A percentile compares a stretch with the other conserved stretches of the same genome.
Conservation (phyloP, 2,797 vertebrate genomes). For the Remorina albescens region DNA sequence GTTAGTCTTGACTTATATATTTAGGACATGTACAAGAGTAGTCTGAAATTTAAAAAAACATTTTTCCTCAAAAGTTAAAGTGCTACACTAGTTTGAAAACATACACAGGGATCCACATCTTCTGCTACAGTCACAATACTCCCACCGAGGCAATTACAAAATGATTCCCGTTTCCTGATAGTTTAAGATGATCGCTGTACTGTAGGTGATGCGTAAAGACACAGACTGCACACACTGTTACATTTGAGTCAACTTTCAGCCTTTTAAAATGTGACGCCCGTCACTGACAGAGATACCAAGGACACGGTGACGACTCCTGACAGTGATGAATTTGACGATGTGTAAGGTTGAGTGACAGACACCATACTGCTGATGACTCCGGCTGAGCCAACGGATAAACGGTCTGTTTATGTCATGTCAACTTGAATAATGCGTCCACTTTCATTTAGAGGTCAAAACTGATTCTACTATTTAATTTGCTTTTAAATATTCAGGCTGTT, state of each 20-base stretch:
- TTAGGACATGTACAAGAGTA: background rate
- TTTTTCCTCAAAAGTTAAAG: too few relatives aligned
- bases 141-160: background rate
- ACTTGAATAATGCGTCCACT: constrained; percentile 12
- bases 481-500: background rate
- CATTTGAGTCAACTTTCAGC: background rate
- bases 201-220: background rate
- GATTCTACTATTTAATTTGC: background rate
- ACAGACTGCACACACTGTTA: background rate
- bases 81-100: too few relatives aligned
- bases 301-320: constrained; percentile 11
- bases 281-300: background rate
- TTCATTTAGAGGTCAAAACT: background rate
- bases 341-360: constrained; percentile 31
- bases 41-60: too few relatives aligned
- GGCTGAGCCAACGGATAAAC: constrained; percentile 34
- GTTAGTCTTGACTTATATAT: too few relatives aligned
- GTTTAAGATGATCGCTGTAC: background rate
- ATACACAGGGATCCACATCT: background rate
- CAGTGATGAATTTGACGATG: constrained; percentile 42
- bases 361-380: constrained; percentile 19
- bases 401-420: constrained; percentile 30
- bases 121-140: background rate
- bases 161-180: background rate
- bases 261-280: constrained; percentile 19